Percentiles rank a stretch among this genome's conserved stretches.
These are phyloP conservation scores for Nymphalis polychloros DNA, from an alignment of 2,888 invertebrate species.

Conservation along the genomic window DNA sequence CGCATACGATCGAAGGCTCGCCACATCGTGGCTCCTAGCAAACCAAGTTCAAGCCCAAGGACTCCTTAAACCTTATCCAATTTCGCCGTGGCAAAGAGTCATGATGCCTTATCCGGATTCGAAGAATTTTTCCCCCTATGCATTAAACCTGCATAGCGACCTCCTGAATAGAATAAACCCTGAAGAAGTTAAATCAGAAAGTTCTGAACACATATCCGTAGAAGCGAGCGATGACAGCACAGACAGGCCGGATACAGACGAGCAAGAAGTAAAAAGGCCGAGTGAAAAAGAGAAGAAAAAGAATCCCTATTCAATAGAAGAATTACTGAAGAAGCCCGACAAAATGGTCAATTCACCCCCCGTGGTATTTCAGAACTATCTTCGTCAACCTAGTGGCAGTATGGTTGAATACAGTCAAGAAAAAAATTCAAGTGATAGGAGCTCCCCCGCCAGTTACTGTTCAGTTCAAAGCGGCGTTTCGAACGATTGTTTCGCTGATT, in stretches of 20 bases:
- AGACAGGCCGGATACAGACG: constrained; percentile 76
- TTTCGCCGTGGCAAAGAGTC: constrained; percentile 82
- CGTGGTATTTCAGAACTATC: constrained; percentile 67
- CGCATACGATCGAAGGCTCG: constrained; percentile 75
- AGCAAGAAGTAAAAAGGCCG: constrained; percentile 56
- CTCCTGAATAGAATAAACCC: constrained; percentile 64
- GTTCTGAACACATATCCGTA: constrained; percentile 75
- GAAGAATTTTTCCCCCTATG: constrained; percentile 69
- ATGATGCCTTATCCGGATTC: constrained; percentile 79
- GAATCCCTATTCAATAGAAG: constrained; percentile 94
- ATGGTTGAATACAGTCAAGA: constrained; percentile 73
- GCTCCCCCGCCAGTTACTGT: constrained; percentile 74
- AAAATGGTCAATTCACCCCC: constrained; percentile 76
- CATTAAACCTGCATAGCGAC: constrained; percentile 64
- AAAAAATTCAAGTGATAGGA: constrained; percentile 65
- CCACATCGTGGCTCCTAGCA: constrained; percentile 80
- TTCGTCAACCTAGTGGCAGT: constrained; percentile 83
- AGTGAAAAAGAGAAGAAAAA: constrained; percentile 83
- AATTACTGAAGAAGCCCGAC: constrained; percentile 90
- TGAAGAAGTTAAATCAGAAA: constrained; percentile 71
- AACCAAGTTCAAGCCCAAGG: constrained; percentile 78
- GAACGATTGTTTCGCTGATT: constrained; percentile 69
- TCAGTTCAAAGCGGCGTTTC: constrained; percentile 70
- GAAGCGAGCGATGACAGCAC: constrained; percentile 84
- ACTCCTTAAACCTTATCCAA: constrained; percentile 76